Percentiles rank a stretch among this genome's conserved stretches.
Evolutionary conservation across 2,888 invertebrate species (phyloP).

Genomic region (Axea sp.): DNA sequence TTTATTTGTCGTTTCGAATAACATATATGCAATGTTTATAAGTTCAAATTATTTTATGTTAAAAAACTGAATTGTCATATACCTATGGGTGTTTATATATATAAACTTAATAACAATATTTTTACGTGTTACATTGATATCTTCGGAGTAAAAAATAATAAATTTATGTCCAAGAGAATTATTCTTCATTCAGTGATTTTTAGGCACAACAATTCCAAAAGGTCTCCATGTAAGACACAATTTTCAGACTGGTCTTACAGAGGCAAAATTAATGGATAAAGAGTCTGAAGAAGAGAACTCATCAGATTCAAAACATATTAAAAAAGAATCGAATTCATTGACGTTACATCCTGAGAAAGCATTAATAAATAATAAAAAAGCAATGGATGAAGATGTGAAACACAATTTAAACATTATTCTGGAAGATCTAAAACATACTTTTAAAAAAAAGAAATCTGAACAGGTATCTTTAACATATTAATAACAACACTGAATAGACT

Average conservation of each 20-base stretch:
- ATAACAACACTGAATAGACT: too few relatives aligned
- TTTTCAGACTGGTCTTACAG: conserved; percentile 86
- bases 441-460: conserved; percentile 73
- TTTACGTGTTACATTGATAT: too few relatives aligned
- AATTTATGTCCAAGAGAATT: conserved; percentile 24
- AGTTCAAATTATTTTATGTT: too few relatives aligned
- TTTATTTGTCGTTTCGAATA: too few relatives aligned
- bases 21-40: too few relatives aligned
- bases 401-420: conserved; percentile 68
- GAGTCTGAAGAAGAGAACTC: conserved; percentile 65
- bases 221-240: conserved; percentile 89
- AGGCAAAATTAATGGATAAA: conserved; percentile 85
- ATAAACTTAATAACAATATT: too few relatives aligned
- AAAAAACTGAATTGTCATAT: too few relatives aligned
- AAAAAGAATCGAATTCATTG: conserved; percentile 66
- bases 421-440: conserved; percentile 72
- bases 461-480: too few relatives aligned
- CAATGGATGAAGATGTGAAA: conserved; percentile 60
- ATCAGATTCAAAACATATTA: conserved; percentile 19
- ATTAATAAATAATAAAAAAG: conserved; percentile 50
- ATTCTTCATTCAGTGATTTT: conserved; percentile 32
- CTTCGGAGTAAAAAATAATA: too few relatives aligned
- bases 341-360: conserved; percentile 71
- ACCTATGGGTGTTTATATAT: too few relatives aligned
- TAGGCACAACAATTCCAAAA: conserved; percentile 86